Conservation (phyloP, 2,113 vertebrate genomes). For the Hepsetus odoe region DNA sequence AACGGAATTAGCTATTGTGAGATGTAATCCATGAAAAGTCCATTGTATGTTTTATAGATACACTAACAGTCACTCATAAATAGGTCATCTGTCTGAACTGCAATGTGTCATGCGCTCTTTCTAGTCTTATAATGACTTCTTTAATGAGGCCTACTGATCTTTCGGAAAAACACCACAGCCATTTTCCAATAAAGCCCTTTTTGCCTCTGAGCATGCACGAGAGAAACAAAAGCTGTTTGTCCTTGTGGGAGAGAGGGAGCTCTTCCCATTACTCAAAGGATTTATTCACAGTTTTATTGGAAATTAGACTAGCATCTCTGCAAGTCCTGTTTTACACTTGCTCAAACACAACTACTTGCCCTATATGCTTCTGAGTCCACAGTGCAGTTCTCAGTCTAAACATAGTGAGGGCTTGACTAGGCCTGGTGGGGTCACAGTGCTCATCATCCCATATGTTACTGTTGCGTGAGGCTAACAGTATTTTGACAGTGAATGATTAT, state of each 20-base stretch:
- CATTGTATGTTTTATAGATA: constrained; percentile 75
- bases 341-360: background rate
- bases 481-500: background rate
- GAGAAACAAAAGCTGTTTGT: constrained; percentile 78
- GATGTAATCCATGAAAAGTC: constrained; percentile 50
- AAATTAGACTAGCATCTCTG: constrained; percentile 26
- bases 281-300: constrained; percentile 46
- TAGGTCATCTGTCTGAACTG: constrained; percentile 78
- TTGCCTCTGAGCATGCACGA: constrained; percentile 69
- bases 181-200: constrained; percentile 76
- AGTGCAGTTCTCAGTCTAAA: background rate
- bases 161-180: constrained; percentile 73
- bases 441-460: background rate
- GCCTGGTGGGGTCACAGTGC: background rate
- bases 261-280: constrained; percentile 50
- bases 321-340: constrained; percentile 3
- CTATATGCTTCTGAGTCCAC: constrained; percentile 1
- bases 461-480: background rate
- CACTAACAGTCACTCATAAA: constrained; percentile 73
- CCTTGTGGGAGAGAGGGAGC: constrained; percentile 62
- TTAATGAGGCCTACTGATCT: constrained; percentile 77
- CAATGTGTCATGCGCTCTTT: constrained; percentile 74
- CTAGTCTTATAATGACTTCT: constrained; percentile 72
- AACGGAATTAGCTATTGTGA: constrained; percentile 58
- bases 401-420: background rate